These are phyloP conservation scores for Strigamia crassipes DNA, from an alignment of 2,888 invertebrate species.

Conservation along the genomic window DNA sequence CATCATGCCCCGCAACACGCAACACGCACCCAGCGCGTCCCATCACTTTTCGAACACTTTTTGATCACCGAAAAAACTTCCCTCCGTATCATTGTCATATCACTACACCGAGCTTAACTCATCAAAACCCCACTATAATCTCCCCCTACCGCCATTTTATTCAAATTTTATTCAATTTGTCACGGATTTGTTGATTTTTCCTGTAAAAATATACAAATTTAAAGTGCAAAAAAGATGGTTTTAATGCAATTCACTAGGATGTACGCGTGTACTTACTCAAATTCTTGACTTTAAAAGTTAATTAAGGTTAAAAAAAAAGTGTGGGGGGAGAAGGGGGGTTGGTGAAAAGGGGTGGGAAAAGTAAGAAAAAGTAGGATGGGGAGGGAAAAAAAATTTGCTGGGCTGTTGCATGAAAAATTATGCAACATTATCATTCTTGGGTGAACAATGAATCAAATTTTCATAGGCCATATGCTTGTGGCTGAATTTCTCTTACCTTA, in stretches of 20 bases:
- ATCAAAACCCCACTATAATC: background rate
- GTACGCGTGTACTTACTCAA: background rate
- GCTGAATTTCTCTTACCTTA: constrained; percentile 28
- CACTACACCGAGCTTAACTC: background rate
- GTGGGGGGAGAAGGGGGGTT: background rate
- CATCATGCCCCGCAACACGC: background rate
- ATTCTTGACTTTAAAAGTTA: constrained; percentile 44
- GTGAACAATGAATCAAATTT: constrained; percentile 47
- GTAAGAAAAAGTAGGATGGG: constrained; percentile 25
- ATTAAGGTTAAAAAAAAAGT: constrained; percentile 28
- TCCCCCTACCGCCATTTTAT: background rate
- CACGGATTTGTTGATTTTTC: too few species aligned
- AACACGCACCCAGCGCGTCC: background rate
- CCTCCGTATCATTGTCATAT: background rate
- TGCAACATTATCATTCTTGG: constrained; percentile 45
- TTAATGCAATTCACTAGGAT: too few species aligned
- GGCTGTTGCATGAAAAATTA: constrained; percentile 45
- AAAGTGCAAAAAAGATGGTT: too few species aligned
- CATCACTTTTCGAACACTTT: background rate
- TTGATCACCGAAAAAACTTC: background rate
- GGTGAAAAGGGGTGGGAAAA: constrained; percentile 4
- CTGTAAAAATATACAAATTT: too few species aligned
- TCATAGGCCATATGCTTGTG: constrained; percentile 44
- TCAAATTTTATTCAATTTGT: too few species aligned
- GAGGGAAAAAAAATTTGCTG: constrained; percentile 44